Evolutionary conservation across 1,140 invertebrate genomes (phyloP).

Genomic region (Myzus persicae): DNA sequence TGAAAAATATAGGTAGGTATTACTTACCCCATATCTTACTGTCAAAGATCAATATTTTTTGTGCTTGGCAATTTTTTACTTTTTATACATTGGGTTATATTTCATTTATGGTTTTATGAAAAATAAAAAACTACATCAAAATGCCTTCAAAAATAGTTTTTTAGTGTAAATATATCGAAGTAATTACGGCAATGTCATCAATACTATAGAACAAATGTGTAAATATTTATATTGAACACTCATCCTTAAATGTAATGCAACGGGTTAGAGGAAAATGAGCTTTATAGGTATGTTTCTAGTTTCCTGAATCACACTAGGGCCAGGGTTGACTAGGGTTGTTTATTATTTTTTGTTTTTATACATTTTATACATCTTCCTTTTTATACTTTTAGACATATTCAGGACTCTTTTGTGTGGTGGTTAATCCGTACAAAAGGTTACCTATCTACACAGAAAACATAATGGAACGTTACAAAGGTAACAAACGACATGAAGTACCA

Average conservation of each 20-base stretch:
- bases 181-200: too few relatives aligned
- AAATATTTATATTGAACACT: not conserved
- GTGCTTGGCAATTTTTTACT: not conserved
- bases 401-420: conserved; percentile 98
- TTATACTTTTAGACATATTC: conserved; percentile 92
- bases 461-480: conserved; percentile 99
- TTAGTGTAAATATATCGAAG: too few relatives aligned
- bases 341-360: not conserved
- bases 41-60: not conserved
- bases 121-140: too few relatives aligned
- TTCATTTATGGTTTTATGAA: too few relatives aligned
- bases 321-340: not conserved
- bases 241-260: not conserved
- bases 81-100: not conserved
- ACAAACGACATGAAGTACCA: conserved; percentile 98
- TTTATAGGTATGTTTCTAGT: not conserved
- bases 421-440: conserved; percentile 98
- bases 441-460: conserved; percentile 99
- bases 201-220: too few relatives aligned
- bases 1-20: not conserved
- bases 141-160: too few relatives aligned
- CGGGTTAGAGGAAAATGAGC: not conserved
- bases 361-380: not conserved
- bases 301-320: not conserved
- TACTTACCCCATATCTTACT: not conserved